Evolutionary conservation across 2,797 vertebrate genomes (phyloP).

Genomic region (Macropodus opercularis): DNA sequence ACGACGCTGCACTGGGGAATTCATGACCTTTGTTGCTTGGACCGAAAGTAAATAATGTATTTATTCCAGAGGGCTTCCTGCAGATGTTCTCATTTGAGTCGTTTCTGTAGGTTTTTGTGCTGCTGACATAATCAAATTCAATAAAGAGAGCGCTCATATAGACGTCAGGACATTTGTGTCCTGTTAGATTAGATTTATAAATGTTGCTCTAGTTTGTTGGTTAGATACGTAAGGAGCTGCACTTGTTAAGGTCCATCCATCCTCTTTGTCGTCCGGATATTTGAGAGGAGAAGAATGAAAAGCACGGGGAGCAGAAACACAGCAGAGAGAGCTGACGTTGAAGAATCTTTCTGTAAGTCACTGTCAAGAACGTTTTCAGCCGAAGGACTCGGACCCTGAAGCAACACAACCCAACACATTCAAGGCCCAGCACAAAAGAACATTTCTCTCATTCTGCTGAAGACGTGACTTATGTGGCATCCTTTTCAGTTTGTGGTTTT

Average conservation of each 20-base stretch:
- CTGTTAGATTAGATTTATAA: conserved; percentile 10
- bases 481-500: conserved; percentile 9
- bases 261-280: conserved; percentile 43
- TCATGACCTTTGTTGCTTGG: conserved; percentile 35
- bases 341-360: conserved; percentile 57
- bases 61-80: conserved; percentile 32
- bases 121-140: conserved; percentile 21
- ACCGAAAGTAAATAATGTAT: conserved; percentile 39
- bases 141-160: conserved; percentile 8
- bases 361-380: conserved; percentile 50
- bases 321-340: conserved; percentile 50
- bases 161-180: background rate
- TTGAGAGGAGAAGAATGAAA: conserved; percentile 62
- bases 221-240: conserved; percentile 42
- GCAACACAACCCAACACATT: conserved; percentile 37
- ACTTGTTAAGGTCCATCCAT: conserved; percentile 45
- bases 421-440: conserved; percentile 39
- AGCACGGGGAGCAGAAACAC: conserved; percentile 30
- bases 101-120: background rate
- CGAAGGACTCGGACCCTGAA: conserved; percentile 31
- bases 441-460: conserved; percentile 45
- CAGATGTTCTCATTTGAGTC: conserved; percentile 10
- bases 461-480: conserved; percentile 45
- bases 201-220: conserved; percentile 47
- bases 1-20: conserved; percentile 24